Evolutionary conservation across 2,888 invertebrate genomes (phyloP).

Genomic region (Lepetodrilus schrolli): DNA sequence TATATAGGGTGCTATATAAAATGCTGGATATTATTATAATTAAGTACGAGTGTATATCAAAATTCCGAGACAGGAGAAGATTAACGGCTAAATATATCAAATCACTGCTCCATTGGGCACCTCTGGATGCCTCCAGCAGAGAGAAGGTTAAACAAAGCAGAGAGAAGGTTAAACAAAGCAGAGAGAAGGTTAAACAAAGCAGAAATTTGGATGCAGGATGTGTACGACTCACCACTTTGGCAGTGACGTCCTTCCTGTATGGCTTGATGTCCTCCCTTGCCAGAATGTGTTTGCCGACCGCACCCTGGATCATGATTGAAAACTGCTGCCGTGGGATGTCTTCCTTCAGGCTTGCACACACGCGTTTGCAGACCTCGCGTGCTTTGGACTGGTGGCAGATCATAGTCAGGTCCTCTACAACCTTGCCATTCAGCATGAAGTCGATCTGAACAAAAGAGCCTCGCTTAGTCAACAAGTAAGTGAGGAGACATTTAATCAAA

Average conservation of each 20-base stretch:
- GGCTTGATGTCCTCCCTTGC: conserved; percentile 91
- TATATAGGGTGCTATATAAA: too few species aligned
- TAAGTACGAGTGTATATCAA: too few species aligned
- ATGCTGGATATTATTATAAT: too few species aligned
- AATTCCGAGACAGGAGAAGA: too few species aligned
- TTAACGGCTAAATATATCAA: too few species aligned
- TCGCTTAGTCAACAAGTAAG: background rate
- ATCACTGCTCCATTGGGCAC: too few species aligned
- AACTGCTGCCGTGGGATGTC: conserved; percentile 92
- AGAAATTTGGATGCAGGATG: too few species aligned
- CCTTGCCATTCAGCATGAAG: conserved; percentile 85
- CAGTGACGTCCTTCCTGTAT: conserved; percentile 92
- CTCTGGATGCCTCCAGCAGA: too few species aligned
- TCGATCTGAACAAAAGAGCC: conserved; percentile 79
- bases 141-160: too few species aligned
- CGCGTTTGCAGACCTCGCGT: conserved; percentile 58
- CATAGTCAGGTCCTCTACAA: conserved; percentile 88
- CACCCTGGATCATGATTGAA: conserved; percentile 88
- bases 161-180: too few species aligned
- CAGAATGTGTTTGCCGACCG: conserved; percentile 84
- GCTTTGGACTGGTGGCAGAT: conserved; percentile 85
- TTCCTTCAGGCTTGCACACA: conserved; percentile 86
- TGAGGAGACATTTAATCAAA: background rate
- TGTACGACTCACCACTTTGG: conserved; percentile 90
- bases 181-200: too few species aligned